phyloP scores from a whole-genome alignment of 2,797 vertebrate genomes.

The Meda fulgida region DNA sequence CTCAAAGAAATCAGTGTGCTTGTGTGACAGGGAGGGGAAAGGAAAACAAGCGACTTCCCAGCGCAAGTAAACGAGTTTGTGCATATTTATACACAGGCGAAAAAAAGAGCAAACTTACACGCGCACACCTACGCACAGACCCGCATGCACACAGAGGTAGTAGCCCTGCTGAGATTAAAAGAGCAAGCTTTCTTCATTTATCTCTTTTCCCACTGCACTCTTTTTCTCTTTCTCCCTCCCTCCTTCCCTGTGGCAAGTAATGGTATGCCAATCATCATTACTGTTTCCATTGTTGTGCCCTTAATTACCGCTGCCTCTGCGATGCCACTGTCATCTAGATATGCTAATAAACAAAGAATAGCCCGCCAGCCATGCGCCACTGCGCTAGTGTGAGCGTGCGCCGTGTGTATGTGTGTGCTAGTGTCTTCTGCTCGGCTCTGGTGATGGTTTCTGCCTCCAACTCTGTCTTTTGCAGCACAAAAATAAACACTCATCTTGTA shows the following conservation, averaged over 20 bases:
- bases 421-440: constrained; percentile 26
- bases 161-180: constrained; percentile 45
- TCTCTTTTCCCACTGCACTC: constrained; percentile 27
- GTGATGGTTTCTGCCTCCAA: constrained; percentile 33
- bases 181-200: constrained; percentile 50
- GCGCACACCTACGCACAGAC: constrained; percentile 9
- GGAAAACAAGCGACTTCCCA: constrained; percentile 36
- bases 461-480: constrained; percentile 28
- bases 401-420: constrained; percentile 9
- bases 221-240: constrained; percentile 23
- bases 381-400: constrained; percentile 10
- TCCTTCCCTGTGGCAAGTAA: constrained; percentile 55
- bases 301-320: constrained; percentile 61
- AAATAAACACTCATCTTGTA: constrained; percentile 7
- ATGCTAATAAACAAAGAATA: constrained; percentile 65
- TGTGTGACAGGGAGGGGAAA: constrained; percentile 34
- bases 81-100: constrained; percentile 28
- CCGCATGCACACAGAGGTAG: constrained; percentile 7
- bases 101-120: constrained; percentile 29
- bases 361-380: constrained; percentile 55
- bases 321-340: constrained; percentile 65
- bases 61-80: constrained; percentile 25
- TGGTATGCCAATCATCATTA: constrained; percentile 65
- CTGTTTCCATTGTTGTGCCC: constrained; percentile 57
- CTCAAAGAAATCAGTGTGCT: constrained; percentile 34